Conservation (phyloP, 2,113 vertebrate species). For the Podarcis raffonei region DNA sequence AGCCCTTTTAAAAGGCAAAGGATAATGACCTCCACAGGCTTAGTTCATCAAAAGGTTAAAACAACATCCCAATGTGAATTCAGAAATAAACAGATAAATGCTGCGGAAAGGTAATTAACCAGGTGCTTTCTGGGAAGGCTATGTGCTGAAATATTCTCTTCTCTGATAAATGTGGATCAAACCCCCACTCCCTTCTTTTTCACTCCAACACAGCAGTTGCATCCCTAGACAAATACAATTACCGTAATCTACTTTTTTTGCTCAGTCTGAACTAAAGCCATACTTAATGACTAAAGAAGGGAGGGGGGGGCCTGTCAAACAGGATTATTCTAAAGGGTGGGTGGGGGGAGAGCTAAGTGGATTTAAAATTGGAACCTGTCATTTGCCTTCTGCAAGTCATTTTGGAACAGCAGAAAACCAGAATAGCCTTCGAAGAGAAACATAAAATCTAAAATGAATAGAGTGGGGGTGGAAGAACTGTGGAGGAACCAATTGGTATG, state of each 20-base stretch:
- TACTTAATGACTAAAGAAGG: conserved; percentile 42
- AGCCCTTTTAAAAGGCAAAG: background rate
- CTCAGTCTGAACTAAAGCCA: conserved; percentile 30
- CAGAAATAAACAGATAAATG: conserved; percentile 7
- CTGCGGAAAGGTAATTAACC: background rate
- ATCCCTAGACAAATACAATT: conserved; percentile 38
- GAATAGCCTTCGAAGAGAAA: conserved; percentile 43
- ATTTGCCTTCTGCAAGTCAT: conserved; percentile 38
- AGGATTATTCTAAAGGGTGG: conserved; percentile 40
- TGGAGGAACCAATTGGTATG: background rate
- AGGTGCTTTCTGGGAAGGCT: background rate
- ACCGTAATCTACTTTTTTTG: conserved; percentile 41
- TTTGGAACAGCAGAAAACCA: conserved; percentile 40
- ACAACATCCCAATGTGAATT: conserved; percentile 16
- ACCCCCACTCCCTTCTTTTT: background rate
- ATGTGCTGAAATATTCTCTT: background rate
- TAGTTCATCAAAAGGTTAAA: conserved; percentile 20
- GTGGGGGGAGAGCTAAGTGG: conserved; percentile 34
- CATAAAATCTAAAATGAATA: conserved; percentile 29
- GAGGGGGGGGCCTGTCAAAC: conserved; percentile 19
- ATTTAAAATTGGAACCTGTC: conserved; percentile 56
- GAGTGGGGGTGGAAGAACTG: background rate
- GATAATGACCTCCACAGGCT: background rate
- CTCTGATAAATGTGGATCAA: background rate
- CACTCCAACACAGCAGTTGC: background rate